A percentile compares a stretch with the other conserved stretches of the same genome.
Evolutionary conservation across 2,888 invertebrate genomes (phyloP).

Genomic region (Osedax fenrisi): DNA sequence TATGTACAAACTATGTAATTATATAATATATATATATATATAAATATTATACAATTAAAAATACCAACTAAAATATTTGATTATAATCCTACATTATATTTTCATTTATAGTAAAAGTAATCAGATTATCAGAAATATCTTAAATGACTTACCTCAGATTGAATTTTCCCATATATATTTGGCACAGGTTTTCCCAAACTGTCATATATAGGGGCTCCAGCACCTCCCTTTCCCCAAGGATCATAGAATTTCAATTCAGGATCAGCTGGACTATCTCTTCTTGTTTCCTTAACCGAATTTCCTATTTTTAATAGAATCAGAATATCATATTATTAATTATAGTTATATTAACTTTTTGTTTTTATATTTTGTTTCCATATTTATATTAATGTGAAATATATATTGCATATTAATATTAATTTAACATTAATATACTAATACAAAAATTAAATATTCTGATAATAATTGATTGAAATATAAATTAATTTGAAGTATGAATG

Average conservation of each 20-base stretch:
- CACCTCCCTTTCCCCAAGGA: slow-evolving; percentile 39
- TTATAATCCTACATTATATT: neutral
- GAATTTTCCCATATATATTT: slow-evolving; percentile 30
- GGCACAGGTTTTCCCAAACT: slow-evolving; percentile 35
- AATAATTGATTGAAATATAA: too few relatives aligned
- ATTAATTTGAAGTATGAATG: too few relatives aligned
- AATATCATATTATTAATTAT: too few relatives aligned
- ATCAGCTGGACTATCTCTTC: neutral
- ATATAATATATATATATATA: neutral
- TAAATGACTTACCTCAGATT: slow-evolving; percentile 16
- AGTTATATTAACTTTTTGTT: too few relatives aligned
- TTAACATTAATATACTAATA: too few relatives aligned
- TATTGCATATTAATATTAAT: too few relatives aligned
- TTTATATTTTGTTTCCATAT: too few relatives aligned
- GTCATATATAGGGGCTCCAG: slow-evolving; percentile 39
- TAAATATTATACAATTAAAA: neutral
- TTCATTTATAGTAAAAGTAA: neutral
- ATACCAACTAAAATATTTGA: neutral
- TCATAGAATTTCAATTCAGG: slow-evolving; percentile 25
- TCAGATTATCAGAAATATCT: neutral
- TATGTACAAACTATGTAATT: neutral
- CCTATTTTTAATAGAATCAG: too few relatives aligned
- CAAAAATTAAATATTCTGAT: too few relatives aligned
- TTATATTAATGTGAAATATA: too few relatives aligned
- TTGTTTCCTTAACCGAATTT: neutral